Evolutionary conservation across 2,888 invertebrate species (phyloP), one percentile per base, ranked within the genome.

Genomic region (Cantharis flavilabris): DNA sequence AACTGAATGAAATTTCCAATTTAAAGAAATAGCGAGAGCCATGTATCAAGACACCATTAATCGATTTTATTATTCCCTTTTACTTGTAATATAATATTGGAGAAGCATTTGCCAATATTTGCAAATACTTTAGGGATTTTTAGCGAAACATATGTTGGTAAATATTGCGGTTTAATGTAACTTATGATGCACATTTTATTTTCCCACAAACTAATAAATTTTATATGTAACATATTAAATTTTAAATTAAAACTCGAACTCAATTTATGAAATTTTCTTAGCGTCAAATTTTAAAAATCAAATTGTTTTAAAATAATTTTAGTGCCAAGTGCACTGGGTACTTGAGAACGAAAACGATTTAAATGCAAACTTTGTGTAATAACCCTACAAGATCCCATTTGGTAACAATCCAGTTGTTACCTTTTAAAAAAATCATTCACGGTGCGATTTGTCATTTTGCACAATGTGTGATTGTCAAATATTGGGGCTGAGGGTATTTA

Each of bases 41-140:
- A 33, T 72, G 69, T 73, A 62, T 73, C 73, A 14, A 73, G 69
- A 69, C 49, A 70, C 64, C 70, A 33, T 64, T 70, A 76, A 72
- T 72, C 72, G 70, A 76, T 76, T 71, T 71, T 71, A 30, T 62
- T 71, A 63, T 62, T 71, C 71, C 65, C 65, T 67, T 67, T 49
- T 71, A 85, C 85, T 85, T 85, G 86, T 86, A 86, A 86, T 83
- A 75, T 73, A 83, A 86, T 83, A 83, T 83, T 78, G 79, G 81
- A 80, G 83, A 83, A 85, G 84, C 84, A 82, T 82, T 83, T 81
- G 81, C 80, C 84, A 84, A 86, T 86, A 86, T 87, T 87, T 87
- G 85, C 86, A 81, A 83, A 85, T 85, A 84, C 84, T 83, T 79
- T 82, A 80, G 82, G 81, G 83, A 82, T 83, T 84, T 83, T 81